phyloP scores from a whole-genome alignment of 2,888 invertebrate species.

The Ectropis crepuscularia region DNA sequence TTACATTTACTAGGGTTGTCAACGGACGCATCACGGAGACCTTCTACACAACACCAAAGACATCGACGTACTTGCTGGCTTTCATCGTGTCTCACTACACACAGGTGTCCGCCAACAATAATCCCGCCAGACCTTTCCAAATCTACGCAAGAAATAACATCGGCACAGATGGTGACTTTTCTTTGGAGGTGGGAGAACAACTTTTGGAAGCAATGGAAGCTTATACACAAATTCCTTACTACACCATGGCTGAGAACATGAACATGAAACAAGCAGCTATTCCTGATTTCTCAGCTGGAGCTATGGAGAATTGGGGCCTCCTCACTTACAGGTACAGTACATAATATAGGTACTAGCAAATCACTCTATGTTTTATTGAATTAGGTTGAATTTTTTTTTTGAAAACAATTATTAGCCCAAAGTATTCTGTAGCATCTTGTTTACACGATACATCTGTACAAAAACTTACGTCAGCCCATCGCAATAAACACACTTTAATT shows the following conservation, averaged over 20 bases:
- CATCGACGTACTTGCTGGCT: constrained; percentile 94
- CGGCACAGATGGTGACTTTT: constrained; percentile 68
- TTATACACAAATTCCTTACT: constrained; percentile 81
- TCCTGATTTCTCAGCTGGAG: constrained; percentile 91
- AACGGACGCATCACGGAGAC: constrained; percentile 63
- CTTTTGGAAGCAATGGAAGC: constrained; percentile 82
- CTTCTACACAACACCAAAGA: constrained; percentile 85
- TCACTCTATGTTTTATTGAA: not conserved
- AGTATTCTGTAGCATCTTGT: too few relatives aligned
- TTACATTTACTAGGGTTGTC: constrained; percentile 44
- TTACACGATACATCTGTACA: too few relatives aligned
- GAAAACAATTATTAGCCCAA: too few relatives aligned
- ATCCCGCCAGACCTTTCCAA: constrained; percentile 59
- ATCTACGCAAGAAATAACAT: constrained; percentile 77
- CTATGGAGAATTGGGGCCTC: constrained; percentile 95
- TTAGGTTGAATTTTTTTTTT: too few relatives aligned
- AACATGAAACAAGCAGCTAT: constrained; percentile 90
- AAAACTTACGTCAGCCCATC: too few relatives aligned
- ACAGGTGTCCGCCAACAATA: constrained; percentile 51
- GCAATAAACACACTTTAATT: too few relatives aligned
- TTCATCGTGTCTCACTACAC: constrained; percentile 93
- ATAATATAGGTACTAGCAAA: too few relatives aligned
- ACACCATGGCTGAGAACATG: constrained; percentile 78
- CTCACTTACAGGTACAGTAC: constrained; percentile 91
- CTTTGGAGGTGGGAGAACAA: constrained; percentile 72